Base-by-base conservation (phyloP, 2,797 vertebrate species). In the Leptatherina wallacei region DNA sequence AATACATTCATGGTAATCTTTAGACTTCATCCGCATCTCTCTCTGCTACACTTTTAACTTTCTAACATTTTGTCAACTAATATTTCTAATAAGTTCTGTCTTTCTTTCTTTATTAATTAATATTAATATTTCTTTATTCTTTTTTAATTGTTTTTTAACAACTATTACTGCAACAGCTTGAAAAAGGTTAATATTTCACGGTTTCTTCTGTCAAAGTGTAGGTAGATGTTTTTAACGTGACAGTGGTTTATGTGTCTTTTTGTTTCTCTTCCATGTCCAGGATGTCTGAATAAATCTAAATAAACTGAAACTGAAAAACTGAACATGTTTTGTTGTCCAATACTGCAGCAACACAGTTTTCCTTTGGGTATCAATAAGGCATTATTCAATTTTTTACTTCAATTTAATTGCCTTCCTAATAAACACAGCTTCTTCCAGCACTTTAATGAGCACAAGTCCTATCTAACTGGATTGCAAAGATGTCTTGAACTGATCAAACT, bases 401-500 rank as follows among this genome's bases (percentile, higher is more conserved):
- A 40, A 2, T 18, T 44, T 1, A 44, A 20, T 44, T 20, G 18
- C 18, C 13, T 44, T 44, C 42, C 24, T 6, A 54, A 27, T 54
- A 54, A 27, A 52, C 40, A 44, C 12, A 62, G 67, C 44, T 10
- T 10, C 44, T 52, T 63, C 4, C 32, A 65, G 0, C 22, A 27
- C 56, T 22, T 69, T 30, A 65, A 57, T 68, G 44, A 24, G 29
- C 20, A 22, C 16, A 44, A 68, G 38, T 49, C 8, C 8, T 62
- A 66, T 78, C 52, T 51, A 38, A 57, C 27, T 30, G 24, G 47
- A 56, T 32, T 56, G 51, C 47, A 18, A 56, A 24, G n/a, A 65
- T 38, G 24, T 57, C 44, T 62, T 54, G 8, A 38, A 63, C 22
- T 72, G 38, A 88, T 82, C 61, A 61, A 32, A 65, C 47, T 58